Base-by-base conservation (phyloP, 37 sponge, comb jelly and placozoan species). In the Haliclona indistincta region DNA sequence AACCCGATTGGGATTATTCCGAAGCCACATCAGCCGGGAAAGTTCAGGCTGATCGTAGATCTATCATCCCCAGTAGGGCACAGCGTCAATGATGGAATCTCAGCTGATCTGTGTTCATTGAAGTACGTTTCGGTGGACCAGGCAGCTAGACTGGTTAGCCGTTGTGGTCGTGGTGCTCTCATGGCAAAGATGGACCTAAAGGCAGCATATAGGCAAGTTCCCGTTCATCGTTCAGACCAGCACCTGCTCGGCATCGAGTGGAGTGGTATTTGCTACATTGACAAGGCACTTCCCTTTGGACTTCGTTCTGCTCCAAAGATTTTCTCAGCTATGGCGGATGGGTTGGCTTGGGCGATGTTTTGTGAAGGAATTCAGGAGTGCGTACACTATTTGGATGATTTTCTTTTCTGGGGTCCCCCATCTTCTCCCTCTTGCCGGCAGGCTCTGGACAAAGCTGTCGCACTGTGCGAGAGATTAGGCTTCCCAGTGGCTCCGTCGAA, bases 401-500 rank as follows among this genome's bases (percentile, higher is more conserved):
- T 64, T 30, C 10, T 33, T 7, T 64, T 64, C 39, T 7, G 33
- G 6, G 38, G 66, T 13, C 20, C 34, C 6, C 66, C 66, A n/a
- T n/a, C n/a, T n/a, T n/a, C n/a, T n/a, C n/a, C n/a, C n/a, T n/a
- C n/a, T n/a, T n/a, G n/a, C n/a, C n/a, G n/a, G n/a, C n/a, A n/a
- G n/a, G n/a, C n/a, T n/a, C n/a, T n/a, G n/a, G n/a, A n/a, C n/a
- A n/a, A n/a, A n/a, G n/a, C n/a, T n/a, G n/a, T n/a, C n/a, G n/a
- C n/a, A n/a, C n/a, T n/a, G n/a, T n/a, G n/a, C n/a, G n/a, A n/a
- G n/a, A n/a, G n/a, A n/a, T n/a, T n/a, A n/a, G n/a, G n/a, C n/a
- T n/a, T n/a, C n/a, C n/a, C n/a, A n/a, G 20, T 85, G 5, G 79
- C 86, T 28, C 22, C 56, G 3, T 43, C 78, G 25, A 85, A 85